phyloP scores from a whole-genome alignment of 2,888 invertebrate species.

The Lasius fuliginosus region DNA sequence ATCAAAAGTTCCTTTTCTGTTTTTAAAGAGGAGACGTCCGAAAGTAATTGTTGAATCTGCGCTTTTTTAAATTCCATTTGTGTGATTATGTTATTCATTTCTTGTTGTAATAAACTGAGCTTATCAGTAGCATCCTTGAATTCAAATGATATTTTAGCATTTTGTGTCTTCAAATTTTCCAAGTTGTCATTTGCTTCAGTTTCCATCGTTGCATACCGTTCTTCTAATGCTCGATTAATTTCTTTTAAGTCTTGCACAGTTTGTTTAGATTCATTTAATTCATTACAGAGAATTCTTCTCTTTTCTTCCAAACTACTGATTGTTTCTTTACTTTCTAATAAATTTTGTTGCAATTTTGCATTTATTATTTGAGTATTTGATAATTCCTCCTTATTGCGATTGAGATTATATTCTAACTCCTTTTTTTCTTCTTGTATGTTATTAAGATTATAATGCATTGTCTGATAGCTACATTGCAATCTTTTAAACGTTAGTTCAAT shows the following conservation, averaged over 20 bases:
- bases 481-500: constrained; percentile 27
- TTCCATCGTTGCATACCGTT: constrained; percentile 28
- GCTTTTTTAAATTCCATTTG: constrained; percentile 61
- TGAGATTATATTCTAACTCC: constrained; percentile 49
- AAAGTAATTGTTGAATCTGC: constrained; percentile 52
- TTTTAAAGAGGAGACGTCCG: constrained; percentile 58
- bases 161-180: constrained; percentile 53
- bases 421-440: constrained; percentile 50
- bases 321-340: constrained; percentile 46
- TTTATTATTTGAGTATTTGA: constrained; percentile 37
- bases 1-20: constrained; percentile 59
- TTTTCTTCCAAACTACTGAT: constrained; percentile 54
- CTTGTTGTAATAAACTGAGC: constrained; percentile 47
- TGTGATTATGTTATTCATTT: constrained; percentile 51
- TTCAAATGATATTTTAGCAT: constrained; percentile 52
- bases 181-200: constrained; percentile 24
- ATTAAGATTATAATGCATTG: constrained; percentile 34
- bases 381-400: constrained; percentile 51
- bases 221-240: constrained; percentile 40
- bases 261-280: constrained; percentile 53
- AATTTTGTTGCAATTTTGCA: constrained; percentile 50
- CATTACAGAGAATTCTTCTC: constrained; percentile 52
- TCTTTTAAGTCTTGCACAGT: constrained; percentile 45
- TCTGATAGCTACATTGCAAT: constrained; percentile 39
- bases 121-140: constrained; percentile 54